These are phyloP conservation scores for Entosphenus tridentatus DNA, from an alignment of 2,113 vertebrate genomes.

Conservation along the genomic window DNA sequence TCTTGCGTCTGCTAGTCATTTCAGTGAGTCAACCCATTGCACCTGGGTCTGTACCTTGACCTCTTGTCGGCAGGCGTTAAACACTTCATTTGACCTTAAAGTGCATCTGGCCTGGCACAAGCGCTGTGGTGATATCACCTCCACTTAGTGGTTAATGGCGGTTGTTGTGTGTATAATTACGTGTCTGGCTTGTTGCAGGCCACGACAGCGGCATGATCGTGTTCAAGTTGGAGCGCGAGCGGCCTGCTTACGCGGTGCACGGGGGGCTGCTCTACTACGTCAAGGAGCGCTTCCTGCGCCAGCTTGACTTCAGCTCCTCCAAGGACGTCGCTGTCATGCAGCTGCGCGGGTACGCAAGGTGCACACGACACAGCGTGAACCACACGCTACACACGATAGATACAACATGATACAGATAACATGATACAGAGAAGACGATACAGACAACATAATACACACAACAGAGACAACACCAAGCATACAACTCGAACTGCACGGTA, in stretches of 20 bases:
- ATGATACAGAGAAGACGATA: too few relatives aligned
- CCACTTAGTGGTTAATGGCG: too few relatives aligned
- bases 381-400: too few relatives aligned
- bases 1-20: background rate
- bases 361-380: too few relatives aligned
- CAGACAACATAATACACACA: too few relatives aligned
- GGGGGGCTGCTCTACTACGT: constrained; percentile 69
- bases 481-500: too few relatives aligned
- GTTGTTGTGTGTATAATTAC: too few relatives aligned
- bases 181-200: constrained; percentile 22
- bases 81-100: background rate
- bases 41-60: background rate
- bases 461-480: too few relatives aligned
- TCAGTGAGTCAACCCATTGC: background rate
- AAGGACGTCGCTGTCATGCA: constrained; percentile 91
- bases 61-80: background rate
- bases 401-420: too few relatives aligned
- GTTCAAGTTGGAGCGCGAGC: constrained; percentile 77
- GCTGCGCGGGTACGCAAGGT: constrained; percentile 39
- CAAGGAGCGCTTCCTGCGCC: constrained; percentile 72
- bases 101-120: background rate
- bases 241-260: constrained; percentile 69
- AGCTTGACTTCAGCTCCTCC: constrained; percentile 82
- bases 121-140: too few relatives aligned
- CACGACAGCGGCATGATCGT: constrained; percentile 92